Percentiles rank a stretch among this genome's conserved stretches.
phyloP scores from a whole-genome alignment of 2,888 invertebrate species.

The Drosophila subquinaria region DNA sequence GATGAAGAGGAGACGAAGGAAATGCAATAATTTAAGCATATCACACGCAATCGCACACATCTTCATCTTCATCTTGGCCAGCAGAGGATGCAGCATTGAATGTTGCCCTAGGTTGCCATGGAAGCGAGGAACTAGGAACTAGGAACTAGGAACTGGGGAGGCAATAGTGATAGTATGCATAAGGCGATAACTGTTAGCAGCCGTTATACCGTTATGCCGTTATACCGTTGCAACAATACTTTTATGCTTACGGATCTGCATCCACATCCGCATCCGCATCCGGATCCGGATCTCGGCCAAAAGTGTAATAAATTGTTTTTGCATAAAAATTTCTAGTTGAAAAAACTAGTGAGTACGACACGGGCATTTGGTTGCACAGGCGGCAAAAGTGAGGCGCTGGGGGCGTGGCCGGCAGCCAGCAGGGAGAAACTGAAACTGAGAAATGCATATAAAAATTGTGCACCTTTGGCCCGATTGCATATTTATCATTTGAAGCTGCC shows the following conservation, averaged over 20 bases:
- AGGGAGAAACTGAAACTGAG: slow-evolving; percentile 35
- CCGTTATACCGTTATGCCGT: slow-evolving; percentile 17
- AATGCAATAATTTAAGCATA: slow-evolving; percentile 71
- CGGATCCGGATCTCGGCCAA: slow-evolving; percentile 37
- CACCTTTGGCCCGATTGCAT: slow-evolving; percentile 72
- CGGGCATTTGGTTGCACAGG: slow-evolving; percentile 9
- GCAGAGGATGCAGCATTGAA: not conserved
- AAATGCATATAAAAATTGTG: slow-evolving; percentile 73
- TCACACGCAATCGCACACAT: slow-evolving; percentile 60
- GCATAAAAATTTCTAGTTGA: slow-evolving; percentile 59
- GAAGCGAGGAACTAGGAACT: not conserved
- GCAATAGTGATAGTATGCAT: slow-evolving; percentile 27
- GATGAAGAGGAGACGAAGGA: slow-evolving; percentile 22
- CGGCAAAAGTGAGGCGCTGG: slow-evolving; percentile 8
- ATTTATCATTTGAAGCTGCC: slow-evolving; percentile 71
- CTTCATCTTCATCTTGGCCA: slow-evolving; percentile 7
- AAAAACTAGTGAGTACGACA: slow-evolving; percentile 32
- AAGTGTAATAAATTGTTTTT: slow-evolving; percentile 70
- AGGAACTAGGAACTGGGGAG: not conserved
- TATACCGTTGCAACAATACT: slow-evolving; percentile 54
- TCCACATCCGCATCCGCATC: slow-evolving; percentile 20
- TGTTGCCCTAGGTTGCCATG: slow-evolving; percentile 9
- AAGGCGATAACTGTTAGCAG: slow-evolving; percentile 54
- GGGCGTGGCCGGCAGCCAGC: slow-evolving; percentile 21
- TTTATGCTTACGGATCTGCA: slow-evolving; percentile 34